Base-by-base conservation (phyloP, 2,888 invertebrate genomes). In the Meteorus colon region DNA sequence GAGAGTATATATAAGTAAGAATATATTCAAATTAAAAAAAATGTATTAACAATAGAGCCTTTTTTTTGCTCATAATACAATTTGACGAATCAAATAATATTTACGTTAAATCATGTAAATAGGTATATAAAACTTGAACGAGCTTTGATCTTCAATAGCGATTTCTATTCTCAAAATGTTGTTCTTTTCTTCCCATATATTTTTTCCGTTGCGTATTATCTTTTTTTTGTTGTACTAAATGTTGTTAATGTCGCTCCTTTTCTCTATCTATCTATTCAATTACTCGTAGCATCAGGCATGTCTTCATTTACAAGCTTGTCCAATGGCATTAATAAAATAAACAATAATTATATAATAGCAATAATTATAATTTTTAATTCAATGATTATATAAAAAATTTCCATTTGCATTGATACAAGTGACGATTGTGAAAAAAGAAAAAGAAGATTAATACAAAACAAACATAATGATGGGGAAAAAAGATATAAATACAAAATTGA, bases 261-360 rank as follows among this genome's bases (percentile, higher is more conserved):
- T n/a, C n/a, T 4, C 48, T 48, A 48, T 48, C n/a, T 16, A 4
- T 14, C 5, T 48, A 16, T 48, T n/a, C n/a, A 4, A 4, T 5
- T 34, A 34, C 2, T 34, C 34, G 34, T 45, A 16, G 55, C 19
- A 62, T 29, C 62, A 29, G 62, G 60, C 60, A 75, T 66, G 63
- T 71, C 31, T 55, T 55, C 55, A 5, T 19, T 19, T 55, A 78
- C 75, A 78, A 79, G 80, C 79, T 80, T 80, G 63, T 80, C 76
- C 29, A 79, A 78, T 69, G 77, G 77, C 77, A 68, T 67, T 79
- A 75, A 78, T 69, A 31, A 77, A 34, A 77, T 78, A 75, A 72
- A 77, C 67, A 69, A 60, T 63, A 63, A 67, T 69, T 72, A 45
- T 74, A n/a, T 78, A 59, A 72, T 73, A n/a, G 8, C 34, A 34